Evolutionary conservation across 2,888 invertebrate species (phyloP), one percentile per base, ranked within the genome.

Genomic region (Syrista parreyssii): DNA sequence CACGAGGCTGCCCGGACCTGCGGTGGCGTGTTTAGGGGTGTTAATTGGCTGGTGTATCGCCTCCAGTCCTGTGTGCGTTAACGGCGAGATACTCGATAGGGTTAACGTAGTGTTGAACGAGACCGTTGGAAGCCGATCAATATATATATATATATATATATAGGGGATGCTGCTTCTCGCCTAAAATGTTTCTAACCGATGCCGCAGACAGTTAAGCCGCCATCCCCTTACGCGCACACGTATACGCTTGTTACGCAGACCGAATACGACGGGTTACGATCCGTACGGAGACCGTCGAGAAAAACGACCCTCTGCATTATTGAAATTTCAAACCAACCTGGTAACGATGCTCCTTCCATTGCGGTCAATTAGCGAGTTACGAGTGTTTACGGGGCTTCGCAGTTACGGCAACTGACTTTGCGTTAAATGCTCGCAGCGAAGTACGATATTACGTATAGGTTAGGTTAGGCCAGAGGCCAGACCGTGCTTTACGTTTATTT

Each of bases 21-120:
- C 83, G 86, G 86, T 85, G 83, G 87, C 86, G 86, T 86, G 87
- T 88, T 88, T 86, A 88, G 87, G 88, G 88, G 88, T 88, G 88
- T 87, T 88, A 88, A 88, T 88, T 88, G 88, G 88, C 86, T 87
- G 88, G 88, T 87, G 88, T 88, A 88, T 88, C 88, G 85, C 85
- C 84, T 86, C 84, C 84, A 84, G 72, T 75, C 71, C 85, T 84
- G 84, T 85, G 85, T 86, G 69, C 40, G 75, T 76, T 81, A 84
- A 82, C 80, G 71, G 71, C 79, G 83, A 84, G 84, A 85, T 83
- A 84, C 83, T 84, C 55, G 85, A 82, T 86, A 85, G 85, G 85
- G 85, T 87, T 86, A 87, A 55, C 87, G 86, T 86, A 86, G 87
- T 86, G 87, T 87, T 86, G 86, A 87, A 88, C 86, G 87, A 88